Percentiles rank a stretch among this genome's conserved stretches.
phyloP scores from a whole-genome alignment of 1,140 invertebrate genomes.

The Danaus melanippus region DNA sequence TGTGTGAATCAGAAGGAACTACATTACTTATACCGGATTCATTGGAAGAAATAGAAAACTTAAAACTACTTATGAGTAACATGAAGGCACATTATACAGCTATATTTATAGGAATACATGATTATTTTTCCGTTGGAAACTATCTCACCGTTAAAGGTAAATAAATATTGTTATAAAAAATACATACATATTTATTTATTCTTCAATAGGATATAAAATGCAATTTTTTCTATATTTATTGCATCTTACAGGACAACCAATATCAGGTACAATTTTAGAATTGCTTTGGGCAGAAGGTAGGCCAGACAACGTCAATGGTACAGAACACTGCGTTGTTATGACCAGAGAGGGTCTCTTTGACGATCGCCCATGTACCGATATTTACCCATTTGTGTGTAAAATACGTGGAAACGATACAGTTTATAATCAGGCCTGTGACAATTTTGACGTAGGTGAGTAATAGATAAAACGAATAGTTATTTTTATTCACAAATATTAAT shows the following conservation, averaged over 20 bases:
- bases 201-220: background rate
- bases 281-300: slow-evolving; percentile 44
- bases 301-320: slow-evolving; percentile 35
- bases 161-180: background rate
- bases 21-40: slow-evolving; percentile 37
- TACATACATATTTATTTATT: too few relatives aligned
- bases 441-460: slow-evolving; percentile 35
- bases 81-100: slow-evolving; percentile 49
- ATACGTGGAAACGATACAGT: slow-evolving; percentile 38
- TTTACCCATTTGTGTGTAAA: slow-evolving; percentile 49
- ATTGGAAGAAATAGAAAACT: slow-evolving; percentile 48
- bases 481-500: too few relatives aligned
- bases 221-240: slow-evolving; percentile 4
- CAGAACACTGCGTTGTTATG: slow-evolving; percentile 49
- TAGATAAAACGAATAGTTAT: background rate
- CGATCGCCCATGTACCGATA: slow-evolving; percentile 36
- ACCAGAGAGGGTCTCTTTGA: slow-evolving; percentile 46
- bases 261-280: slow-evolving; percentile 38
- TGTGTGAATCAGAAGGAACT: slow-evolving; percentile 48
- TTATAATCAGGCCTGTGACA: slow-evolving; percentile 38
- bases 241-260: slow-evolving; percentile 35
- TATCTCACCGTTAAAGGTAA: slow-evolving; percentile 44
- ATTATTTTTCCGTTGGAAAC: slow-evolving; percentile 39
- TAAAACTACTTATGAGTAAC: slow-evolving; percentile 48
- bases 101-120: slow-evolving; percentile 48